Evolutionary conservation across 2,797 vertebrate genomes (phyloP), one percentile per base, ranked within the genome.

Genomic region (Zenarchopterus dispar): DNA sequence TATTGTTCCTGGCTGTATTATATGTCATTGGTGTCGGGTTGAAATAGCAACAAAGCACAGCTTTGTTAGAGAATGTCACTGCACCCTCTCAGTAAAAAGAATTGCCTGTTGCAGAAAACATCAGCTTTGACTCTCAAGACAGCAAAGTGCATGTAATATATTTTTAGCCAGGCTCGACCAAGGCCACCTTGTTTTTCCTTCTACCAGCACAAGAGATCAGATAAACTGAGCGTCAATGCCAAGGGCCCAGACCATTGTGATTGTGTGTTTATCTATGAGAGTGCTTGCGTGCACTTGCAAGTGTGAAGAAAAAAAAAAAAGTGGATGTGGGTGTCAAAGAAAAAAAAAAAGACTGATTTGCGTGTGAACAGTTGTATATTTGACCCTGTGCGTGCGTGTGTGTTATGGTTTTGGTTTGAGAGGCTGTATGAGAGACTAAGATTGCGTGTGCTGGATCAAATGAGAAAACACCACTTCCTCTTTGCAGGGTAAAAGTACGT

Each of bases 391-490:
- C 65, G 80, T 67, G 80, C 17, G 56, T 76, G 49, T 44, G 70
- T 79, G 28, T 70, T 71, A 58, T 78, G 70, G 51, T 70, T 85
- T 80, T 31, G 78, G 84, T 84, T 68, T 79, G 72, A 77, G 62
- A 66, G 53, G 55, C 72, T 73, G 48, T 74, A 67, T 72, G 77
- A 72, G 70, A 81, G 70, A 78, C 70, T 62, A 70, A 70, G 74
- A 73, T 84, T 82, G 88, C 88, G 81, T 90, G 89, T 74, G 84
- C 66, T 50, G 72, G 75, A 75, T 70, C 63, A 84, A 80, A 81
- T 79, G 74, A 85, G 69, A 86, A 84, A 86, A 88, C 85, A 88
- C 84, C 76, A 87, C 88, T 92, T 92, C 89, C 89, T 85, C 75
- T 80, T 84, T 68, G 73, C 59, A 62, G 63, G 44, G 41, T 66